These are phyloP conservation scores for Pampus argenteus DNA, from an alignment of 2,797 vertebrate genomes.

Conservation along the genomic window DNA sequence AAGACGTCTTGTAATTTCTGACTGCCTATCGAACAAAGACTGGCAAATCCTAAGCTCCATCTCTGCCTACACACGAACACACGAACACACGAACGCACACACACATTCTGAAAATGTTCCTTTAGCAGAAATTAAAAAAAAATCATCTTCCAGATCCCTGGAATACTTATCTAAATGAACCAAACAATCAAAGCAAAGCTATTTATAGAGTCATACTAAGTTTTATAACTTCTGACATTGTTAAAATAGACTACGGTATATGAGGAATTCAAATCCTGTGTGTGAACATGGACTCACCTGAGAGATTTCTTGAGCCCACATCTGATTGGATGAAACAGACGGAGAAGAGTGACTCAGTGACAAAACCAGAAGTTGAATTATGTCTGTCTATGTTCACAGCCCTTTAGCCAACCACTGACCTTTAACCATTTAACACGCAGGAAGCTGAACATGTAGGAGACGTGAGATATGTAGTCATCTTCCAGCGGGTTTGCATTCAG, in stretches of 20 bases:
- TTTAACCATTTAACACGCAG: slow-evolving; percentile 98
- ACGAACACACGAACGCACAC: slow-evolving; percentile 45
- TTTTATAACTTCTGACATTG: slow-evolving; percentile 2
- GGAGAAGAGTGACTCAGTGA: slow-evolving; percentile 30
- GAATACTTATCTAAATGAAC: slow-evolving; percentile 15
- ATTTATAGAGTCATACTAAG: neutral
- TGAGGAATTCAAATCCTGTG: slow-evolving; percentile 3
- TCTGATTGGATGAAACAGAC: slow-evolving; percentile 82
- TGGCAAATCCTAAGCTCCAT: slow-evolving; percentile 94
- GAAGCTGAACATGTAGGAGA: slow-evolving; percentile 98
- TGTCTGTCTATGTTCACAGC: neutral
- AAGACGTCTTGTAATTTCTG: slow-evolving; percentile 90
- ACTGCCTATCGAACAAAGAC: slow-evolving; percentile 95
- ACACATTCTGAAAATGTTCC: slow-evolving; percentile 37
- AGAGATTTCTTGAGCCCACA: slow-evolving; percentile 96
- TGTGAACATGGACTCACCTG: slow-evolving; percentile 87
- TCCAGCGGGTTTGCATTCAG: slow-evolving; percentile 90
- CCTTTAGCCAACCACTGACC: slow-evolving; percentile 84
- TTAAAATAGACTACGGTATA: neutral
- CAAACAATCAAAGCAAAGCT: slow-evolving; percentile 1
- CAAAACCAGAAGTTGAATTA: neutral
- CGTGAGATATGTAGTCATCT: slow-evolving; percentile 93
- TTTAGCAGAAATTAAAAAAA: slow-evolving; percentile 33
- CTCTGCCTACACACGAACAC: slow-evolving; percentile 88
- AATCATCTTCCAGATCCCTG: neutral